Base-by-base conservation (phyloP, 2,888 invertebrate species). In the Galerucella nymphaeae region DNA sequence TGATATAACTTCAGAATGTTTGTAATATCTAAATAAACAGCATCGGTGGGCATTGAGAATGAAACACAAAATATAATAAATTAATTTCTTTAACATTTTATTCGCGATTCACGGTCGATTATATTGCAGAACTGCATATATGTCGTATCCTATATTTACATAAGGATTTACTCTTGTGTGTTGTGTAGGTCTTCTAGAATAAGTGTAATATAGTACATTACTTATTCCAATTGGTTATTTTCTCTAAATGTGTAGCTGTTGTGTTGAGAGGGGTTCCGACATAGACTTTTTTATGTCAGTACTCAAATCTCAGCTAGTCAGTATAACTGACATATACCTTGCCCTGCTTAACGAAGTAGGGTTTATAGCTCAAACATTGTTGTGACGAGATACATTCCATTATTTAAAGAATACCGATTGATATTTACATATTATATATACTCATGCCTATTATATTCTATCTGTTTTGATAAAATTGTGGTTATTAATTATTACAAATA, bases 311-410 rank as follows among this genome's bases (percentile, higher is more conserved):
- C 80, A 83, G 83, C 80, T 82, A 84, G 75, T 69, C 72, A 72
- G 76, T 75, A 55, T 66, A 77, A 78, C 79, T 75, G 81, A 70
- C 79, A 79, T 80, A 78, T 74, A 59, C 82, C 83, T 80, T 79
- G 83, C 83, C 82, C 84, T 82, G 80, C 82, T 70, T 70, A 63
- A 78, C 80, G 76, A 79, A 79, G 82, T 80, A 82, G 86, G 83
- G 84, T 84, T 65, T 83, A 86, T 86, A 87, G 87, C 87, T 87
- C 87, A 87, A 81, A 86, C 86, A 86, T 86, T 87, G 87, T 87
- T 87, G 87, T 87, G 87, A 87, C 86, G 84, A 86, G 85, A 86
- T 84, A 85, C 86, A 87, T 87, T 87, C 86, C 87, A 86, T 86
- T 85, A 84, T 85, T 84, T 81, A 82, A 80, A 81, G 75, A 83